Conservation (phyloP, 2,797 vertebrate species). For the Acanthornis magna region DNA sequence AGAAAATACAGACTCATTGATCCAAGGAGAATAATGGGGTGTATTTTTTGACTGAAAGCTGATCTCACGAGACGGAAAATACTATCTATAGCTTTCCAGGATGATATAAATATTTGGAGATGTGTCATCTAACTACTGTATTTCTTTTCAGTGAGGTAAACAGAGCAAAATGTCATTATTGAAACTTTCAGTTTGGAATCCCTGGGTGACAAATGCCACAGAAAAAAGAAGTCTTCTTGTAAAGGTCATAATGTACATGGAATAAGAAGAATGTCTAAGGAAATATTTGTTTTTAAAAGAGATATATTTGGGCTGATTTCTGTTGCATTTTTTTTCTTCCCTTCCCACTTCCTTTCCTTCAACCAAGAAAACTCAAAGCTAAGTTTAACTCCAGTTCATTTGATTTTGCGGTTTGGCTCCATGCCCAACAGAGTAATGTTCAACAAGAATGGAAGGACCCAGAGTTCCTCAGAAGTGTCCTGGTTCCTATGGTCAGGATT, state of each 20-base stretch:
- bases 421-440: background rate
- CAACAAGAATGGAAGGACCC: background rate
- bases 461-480: background rate
- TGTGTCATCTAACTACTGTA: background rate
- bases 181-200: background rate
- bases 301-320: background rate
- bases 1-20: background rate
- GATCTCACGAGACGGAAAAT: background rate
- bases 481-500: background rate
- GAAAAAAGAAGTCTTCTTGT: background rate
- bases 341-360: background rate
- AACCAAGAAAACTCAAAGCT: background rate
- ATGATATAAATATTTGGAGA: constrained; percentile 10
- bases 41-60: background rate
- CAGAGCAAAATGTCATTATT: background rate
- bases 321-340: background rate
- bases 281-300: background rate
- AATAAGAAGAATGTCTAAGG: background rate
- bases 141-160: background rate
- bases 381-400: background rate
- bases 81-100: background rate
- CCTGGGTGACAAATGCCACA: background rate
- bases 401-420: background rate
- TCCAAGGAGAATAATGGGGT: background rate
- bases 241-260: background rate